Percentiles rank a stretch among this genome's conserved stretches.
phyloP scores from a whole-genome alignment of 1,140 invertebrate species.

The Carcinoscorpius rotundicauda region DNA sequence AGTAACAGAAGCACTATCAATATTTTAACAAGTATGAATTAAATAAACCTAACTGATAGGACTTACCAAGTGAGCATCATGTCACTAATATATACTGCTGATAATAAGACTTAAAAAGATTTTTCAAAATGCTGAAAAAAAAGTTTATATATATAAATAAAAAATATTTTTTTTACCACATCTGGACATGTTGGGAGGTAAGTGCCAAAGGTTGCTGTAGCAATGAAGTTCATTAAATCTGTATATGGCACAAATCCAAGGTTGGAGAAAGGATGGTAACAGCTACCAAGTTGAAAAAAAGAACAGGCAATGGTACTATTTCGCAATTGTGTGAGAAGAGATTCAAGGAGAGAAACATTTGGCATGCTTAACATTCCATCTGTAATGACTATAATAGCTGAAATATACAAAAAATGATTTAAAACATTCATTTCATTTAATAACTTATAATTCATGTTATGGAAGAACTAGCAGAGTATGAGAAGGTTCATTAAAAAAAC shows the following conservation, averaged over 20 bases:
- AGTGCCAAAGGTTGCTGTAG: conserved; percentile 61
- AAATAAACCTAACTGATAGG: too few species aligned
- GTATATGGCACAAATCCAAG: conserved; percentile 54
- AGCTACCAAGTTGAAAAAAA: conserved; percentile 60
- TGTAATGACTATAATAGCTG: conserved; percentile 65
- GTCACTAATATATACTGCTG: too few species aligned
- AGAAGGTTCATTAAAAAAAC: too few species aligned
- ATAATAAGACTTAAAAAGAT: too few species aligned
- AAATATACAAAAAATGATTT: conserved; percentile 27
- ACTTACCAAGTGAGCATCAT: too few species aligned
- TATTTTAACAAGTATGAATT: too few species aligned
- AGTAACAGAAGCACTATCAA: too few species aligned
- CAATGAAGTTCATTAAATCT: conserved; percentile 64
- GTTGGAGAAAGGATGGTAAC: conserved; percentile 51
- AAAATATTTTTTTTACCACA: conserved; percentile 11
- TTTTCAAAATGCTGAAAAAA: too few species aligned
- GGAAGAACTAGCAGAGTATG: too few species aligned
- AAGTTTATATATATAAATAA: too few species aligned
- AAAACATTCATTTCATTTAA: not conserved
- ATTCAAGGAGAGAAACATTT: conserved; percentile 57
- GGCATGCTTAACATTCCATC: conserved; percentile 68
- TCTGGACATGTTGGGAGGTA: conserved; percentile 40
- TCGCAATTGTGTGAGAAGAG: conserved; percentile 56
- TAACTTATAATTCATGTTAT: not conserved
- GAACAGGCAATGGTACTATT: conserved; percentile 63